These are phyloP conservation scores for Platanista minor DNA, from an alignment of 2,113 vertebrate genomes.

Conservation along the genomic window DNA sequence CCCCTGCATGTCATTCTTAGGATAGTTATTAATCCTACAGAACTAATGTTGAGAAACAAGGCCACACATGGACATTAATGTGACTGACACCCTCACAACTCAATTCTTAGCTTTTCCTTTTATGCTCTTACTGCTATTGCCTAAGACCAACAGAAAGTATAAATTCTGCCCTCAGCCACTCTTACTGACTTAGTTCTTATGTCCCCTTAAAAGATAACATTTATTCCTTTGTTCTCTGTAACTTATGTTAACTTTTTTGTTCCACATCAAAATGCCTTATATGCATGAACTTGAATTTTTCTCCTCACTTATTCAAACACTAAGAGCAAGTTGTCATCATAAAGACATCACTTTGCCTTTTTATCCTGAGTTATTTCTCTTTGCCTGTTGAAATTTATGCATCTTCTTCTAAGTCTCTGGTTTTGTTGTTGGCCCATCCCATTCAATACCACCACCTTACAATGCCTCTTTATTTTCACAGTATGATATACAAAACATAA, in stretches of 20 bases:
- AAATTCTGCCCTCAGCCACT: not conserved
- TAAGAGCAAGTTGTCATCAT: not conserved
- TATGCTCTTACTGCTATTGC: not conserved
- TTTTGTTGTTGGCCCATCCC: not conserved
- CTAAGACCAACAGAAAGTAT: not conserved
- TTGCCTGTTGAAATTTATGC: not conserved
- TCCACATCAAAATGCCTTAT: not conserved
- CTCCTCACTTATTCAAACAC: not conserved
- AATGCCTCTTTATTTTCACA: not conserved
- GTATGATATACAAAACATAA: not conserved
- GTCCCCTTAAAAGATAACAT: not conserved
- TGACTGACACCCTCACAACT: not conserved
- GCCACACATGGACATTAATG: not conserved
- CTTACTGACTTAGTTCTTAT: not conserved
- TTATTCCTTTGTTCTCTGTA: not conserved
- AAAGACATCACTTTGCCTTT: not conserved
- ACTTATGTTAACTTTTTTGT: not conserved
- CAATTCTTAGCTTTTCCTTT: not conserved
- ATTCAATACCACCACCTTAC: too few relatives aligned
- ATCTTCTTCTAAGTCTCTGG: not conserved
- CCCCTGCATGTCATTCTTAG: not conserved
- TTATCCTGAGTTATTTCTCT: not conserved
- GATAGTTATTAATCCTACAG: not conserved
- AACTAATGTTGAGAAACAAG: not conserved
- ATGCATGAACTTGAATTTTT: not conserved